phyloP scores from a whole-genome alignment of 2,888 invertebrate genomes.

The Glyphotaelius pellucidus region DNA sequence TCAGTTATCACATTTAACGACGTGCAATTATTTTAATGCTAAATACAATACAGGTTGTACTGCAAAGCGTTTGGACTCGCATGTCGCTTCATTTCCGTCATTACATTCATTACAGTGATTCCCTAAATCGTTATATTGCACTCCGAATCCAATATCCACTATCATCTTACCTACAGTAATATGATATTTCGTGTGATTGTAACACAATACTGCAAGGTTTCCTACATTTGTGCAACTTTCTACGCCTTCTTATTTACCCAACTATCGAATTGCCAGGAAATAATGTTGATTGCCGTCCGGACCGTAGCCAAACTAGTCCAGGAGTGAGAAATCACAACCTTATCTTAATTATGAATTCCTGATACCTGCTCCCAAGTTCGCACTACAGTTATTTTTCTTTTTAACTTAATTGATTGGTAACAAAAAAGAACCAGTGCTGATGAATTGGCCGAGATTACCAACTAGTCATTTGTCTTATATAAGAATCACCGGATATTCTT shows the following conservation, averaged over 20 bases:
- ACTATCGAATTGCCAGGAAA: constrained; percentile 39
- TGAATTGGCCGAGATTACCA: background rate
- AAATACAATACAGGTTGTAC: background rate
- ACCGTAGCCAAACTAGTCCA: background rate
- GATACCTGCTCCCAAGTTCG: background rate
- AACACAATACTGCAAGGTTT: constrained; percentile 14
- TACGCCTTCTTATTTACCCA: constrained; percentile 12
- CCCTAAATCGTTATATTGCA: background rate
- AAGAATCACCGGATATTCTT: background rate
- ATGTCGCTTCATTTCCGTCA: background rate
- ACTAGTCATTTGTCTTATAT: background rate
- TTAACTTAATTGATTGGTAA: background rate
- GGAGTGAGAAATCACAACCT: background rate
- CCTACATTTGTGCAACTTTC: constrained; percentile 36
- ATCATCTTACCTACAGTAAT: background rate
- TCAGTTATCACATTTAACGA: background rate
- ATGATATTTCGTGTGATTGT: constrained; percentile 21
- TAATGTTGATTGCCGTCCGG: background rate
- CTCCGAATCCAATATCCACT: background rate
- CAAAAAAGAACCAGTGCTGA: background rate
- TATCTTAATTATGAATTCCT: background rate
- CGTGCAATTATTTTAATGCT: background rate
- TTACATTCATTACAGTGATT: background rate
- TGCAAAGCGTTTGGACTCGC: background rate
- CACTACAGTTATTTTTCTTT: background rate